Evolutionary conservation across 1,140 invertebrate species (phyloP).

Genomic region (Cephus cinctus): DNA sequence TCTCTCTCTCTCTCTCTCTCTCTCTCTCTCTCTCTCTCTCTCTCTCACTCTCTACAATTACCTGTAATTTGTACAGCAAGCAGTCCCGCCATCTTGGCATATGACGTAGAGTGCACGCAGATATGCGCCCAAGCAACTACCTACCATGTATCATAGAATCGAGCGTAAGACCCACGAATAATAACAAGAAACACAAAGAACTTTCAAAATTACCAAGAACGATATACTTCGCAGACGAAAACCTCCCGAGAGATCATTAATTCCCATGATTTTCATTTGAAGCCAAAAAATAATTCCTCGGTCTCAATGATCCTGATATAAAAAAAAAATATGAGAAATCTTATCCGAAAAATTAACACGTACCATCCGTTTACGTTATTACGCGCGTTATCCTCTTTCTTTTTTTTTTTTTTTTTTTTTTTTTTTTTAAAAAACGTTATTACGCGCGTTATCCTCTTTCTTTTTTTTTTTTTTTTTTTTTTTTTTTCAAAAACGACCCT

Average conservation of each 20-base stretch:
- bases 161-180: background rate
- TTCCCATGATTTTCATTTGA: constrained; percentile 14
- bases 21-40: background rate
- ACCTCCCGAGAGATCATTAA: background rate
- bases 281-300: no score
- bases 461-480: no score
- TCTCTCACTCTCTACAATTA: constrained; percentile 30
- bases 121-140: background rate
- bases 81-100: constrained; percentile 31
- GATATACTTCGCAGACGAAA: background rate
- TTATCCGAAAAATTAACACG: no score
- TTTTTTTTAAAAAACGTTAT: constrained; percentile 7
- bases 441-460: no score
- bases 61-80: constrained; percentile 43
- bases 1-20: constrained; percentile 13
- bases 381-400: no score
- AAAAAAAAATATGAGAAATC: no score
- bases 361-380: no score
- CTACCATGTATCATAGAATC: background rate
- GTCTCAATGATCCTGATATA: no score
- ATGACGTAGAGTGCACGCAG: background rate
- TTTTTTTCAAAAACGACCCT: constrained; percentile 11
- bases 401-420: no score
- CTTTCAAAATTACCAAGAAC: background rate
- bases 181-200: background rate